A percentile compares a stretch with the other conserved stretches of the same genome.
These are phyloP conservation scores for Euura saliciscinereae DNA, from an alignment of 1,140 invertebrate genomes.

Conservation along the genomic window DNA sequence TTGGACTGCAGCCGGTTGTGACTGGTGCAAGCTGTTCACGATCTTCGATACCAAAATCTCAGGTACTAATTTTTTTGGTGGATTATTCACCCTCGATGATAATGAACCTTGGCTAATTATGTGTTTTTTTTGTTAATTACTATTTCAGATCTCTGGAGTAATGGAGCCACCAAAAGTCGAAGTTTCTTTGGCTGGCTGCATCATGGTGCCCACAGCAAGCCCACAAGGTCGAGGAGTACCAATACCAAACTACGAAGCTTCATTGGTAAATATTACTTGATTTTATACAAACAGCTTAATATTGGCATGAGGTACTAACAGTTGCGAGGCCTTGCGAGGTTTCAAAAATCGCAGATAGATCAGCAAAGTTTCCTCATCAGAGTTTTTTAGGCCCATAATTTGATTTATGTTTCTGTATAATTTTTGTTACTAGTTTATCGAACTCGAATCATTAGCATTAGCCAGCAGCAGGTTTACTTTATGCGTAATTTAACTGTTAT, in stretches of 20 bases:
- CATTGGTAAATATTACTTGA: conserved; percentile 68
- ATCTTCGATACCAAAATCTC: conserved; percentile 44
- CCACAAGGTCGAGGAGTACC: conserved; percentile 62
- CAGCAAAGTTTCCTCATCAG: too few species aligned
- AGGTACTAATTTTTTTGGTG: conserved; percentile 29
- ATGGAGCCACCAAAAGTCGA: conserved; percentile 66
- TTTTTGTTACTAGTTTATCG: too few species aligned
- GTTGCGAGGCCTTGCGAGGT: not conserved
- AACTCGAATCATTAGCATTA: too few species aligned
- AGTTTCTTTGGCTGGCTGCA: conserved; percentile 62
- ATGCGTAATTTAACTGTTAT: too few species aligned
- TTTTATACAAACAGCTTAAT: conserved; percentile 14
- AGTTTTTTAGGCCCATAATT: too few species aligned
- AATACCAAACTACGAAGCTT: conserved; percentile 67
- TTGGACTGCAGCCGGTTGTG: conserved; percentile 43
- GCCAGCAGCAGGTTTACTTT: too few species aligned
- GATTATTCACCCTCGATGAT: not conserved
- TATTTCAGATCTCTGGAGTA: conserved; percentile 42
- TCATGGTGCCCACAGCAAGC: conserved; percentile 67
- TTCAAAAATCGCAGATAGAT: not conserved
- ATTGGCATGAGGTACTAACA: not conserved
- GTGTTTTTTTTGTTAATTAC: conserved; percentile 7
- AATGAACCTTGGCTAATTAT: not conserved
- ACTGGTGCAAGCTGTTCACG: conserved; percentile 47
- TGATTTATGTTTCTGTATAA: too few species aligned